Evolutionary conservation across 2,888 invertebrate species (phyloP).

Genomic region (Micropterix aruncella): DNA sequence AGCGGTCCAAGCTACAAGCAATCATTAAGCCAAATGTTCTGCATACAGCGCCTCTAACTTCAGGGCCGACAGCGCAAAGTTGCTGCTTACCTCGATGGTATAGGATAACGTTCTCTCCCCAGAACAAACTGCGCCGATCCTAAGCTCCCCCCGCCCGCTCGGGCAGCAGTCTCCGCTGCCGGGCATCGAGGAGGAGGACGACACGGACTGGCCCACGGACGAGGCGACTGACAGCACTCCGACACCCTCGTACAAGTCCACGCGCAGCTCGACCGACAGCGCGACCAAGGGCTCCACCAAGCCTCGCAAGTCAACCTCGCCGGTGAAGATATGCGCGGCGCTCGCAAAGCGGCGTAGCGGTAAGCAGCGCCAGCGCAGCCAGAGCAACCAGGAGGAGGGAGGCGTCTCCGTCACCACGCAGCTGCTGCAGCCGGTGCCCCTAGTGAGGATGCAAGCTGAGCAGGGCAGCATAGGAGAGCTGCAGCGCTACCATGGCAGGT

Average conservation of each 20-base stretch:
- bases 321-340: slow-evolving; percentile 42
- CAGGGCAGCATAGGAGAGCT: slow-evolving; percentile 84
- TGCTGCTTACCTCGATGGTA: too few species aligned
- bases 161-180: slow-evolving; percentile 62
- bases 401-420: slow-evolving; percentile 17
- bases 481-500: slow-evolving; percentile 76
- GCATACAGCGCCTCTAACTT: too few species aligned
- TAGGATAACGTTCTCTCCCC: slow-evolving; percentile 21
- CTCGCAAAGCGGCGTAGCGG: slow-evolving; percentile 39
- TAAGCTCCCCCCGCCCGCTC: slow-evolving; percentile 41
- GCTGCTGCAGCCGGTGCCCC: slow-evolving; percentile 20
- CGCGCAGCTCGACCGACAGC: slow-evolving; percentile 35
- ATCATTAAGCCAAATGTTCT: too few species aligned
- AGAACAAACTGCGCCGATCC: slow-evolving; percentile 38
- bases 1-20: too few species aligned
- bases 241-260: slow-evolving; percentile 37
- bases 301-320: slow-evolving; percentile 43
- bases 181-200: slow-evolving; percentile 74
- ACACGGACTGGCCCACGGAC: slow-evolving; percentile 43
- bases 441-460: slow-evolving; percentile 79
- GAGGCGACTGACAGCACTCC: slow-evolving; percentile 36
- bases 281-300: slow-evolving; percentile 34
- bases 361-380: slow-evolving; percentile 30
- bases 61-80: too few species aligned
- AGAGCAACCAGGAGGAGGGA: slow-evolving; percentile 24